Conservation (phyloP, 2,888 invertebrate genomes). For the Automeris io region DNA sequence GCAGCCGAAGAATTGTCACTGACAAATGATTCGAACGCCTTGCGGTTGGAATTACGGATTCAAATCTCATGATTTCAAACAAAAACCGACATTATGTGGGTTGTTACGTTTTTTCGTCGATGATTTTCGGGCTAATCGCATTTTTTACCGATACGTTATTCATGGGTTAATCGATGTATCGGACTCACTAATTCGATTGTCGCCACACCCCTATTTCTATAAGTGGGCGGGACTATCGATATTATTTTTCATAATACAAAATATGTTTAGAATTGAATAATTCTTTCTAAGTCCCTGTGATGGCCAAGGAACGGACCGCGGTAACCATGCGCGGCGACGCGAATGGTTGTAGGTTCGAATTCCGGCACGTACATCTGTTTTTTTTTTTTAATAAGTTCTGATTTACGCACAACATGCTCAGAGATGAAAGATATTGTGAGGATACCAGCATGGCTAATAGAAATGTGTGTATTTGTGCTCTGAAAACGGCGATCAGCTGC, state of each 20-base stretch:
- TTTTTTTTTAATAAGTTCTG: too few relatives aligned
- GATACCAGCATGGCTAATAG: too few relatives aligned
- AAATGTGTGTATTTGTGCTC: too few relatives aligned
- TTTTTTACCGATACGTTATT: slow-evolving; percentile 66
- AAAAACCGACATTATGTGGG: slow-evolving; percentile 73
- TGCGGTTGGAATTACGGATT: slow-evolving; percentile 75
- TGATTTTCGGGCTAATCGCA: slow-evolving; percentile 72
- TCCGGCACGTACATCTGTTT: too few relatives aligned
- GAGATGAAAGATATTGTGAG: too few relatives aligned
- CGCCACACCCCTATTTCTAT: slow-evolving; percentile 61
- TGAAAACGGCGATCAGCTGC: too few relatives aligned
- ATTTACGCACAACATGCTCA: too few relatives aligned
- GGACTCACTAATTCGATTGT: slow-evolving; percentile 70
- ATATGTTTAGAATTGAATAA: background rate
- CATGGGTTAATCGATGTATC: slow-evolving; percentile 69
- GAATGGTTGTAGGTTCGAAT: too few relatives aligned
- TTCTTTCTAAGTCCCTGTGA: background rate
- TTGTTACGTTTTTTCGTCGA: slow-evolving; percentile 73
- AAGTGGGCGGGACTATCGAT: slow-evolving; percentile 70
- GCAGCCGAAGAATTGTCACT: slow-evolving; percentile 76
- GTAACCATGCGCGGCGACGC: too few relatives aligned
- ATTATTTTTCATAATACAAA: slow-evolving; percentile 13
- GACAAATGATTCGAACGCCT: slow-evolving; percentile 76
- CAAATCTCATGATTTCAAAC: slow-evolving; percentile 73
- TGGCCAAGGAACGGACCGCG: too few relatives aligned